Evolutionary conservation across 2,888 invertebrate genomes (phyloP), one percentile per base, ranked within the genome.

Genomic region (Stenotaenia linearis): DNA sequence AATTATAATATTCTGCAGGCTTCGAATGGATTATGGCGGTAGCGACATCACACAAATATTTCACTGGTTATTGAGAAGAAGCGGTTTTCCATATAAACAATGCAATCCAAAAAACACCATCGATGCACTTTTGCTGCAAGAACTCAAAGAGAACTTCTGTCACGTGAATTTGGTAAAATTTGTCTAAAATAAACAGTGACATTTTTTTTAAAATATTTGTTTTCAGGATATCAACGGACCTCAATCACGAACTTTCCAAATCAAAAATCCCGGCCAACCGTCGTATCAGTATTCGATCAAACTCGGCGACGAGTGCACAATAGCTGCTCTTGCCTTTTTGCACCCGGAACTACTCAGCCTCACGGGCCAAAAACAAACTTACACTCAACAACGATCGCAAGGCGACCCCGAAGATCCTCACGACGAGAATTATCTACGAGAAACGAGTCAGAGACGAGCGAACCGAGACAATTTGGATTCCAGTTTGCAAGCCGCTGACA

Each of bases 351-450:
- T 97, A 80, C 90, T 97, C 25, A 93, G 92, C 84, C 91, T 96
- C 18, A 96, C 96, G 0, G 94, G 94, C 0, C 79, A 84, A 1
- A 93, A 95, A 85, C 82, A 85, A 23, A 84, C 85, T 37, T 87
- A 88, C 32, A 91, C 92, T 0, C 91, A 92, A 30, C 78, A 78
- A 18, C 28, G 80, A 6, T 90, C 89, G 50, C 87, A 89, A 77
- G 92, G 95, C 2, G 96, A 97, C 85, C 92, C 96, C 0, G 95
- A 96, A 86, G 97, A 97, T 87, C 96, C 96, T 1, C 95, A 95
- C 85, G 97, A 97, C 88, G 95, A 95, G 15, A 93, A 94, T 84
- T 97, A 95, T 85, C 88, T 97, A 12, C 89, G 94, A 81, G 97
- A 97, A 88, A 97, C 95, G 0, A 92, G 95, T 6, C 83, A 83